Evolutionary conservation across 2,113 vertebrate genomes (phyloP).

Genomic region (Verasper variegatus): DNA sequence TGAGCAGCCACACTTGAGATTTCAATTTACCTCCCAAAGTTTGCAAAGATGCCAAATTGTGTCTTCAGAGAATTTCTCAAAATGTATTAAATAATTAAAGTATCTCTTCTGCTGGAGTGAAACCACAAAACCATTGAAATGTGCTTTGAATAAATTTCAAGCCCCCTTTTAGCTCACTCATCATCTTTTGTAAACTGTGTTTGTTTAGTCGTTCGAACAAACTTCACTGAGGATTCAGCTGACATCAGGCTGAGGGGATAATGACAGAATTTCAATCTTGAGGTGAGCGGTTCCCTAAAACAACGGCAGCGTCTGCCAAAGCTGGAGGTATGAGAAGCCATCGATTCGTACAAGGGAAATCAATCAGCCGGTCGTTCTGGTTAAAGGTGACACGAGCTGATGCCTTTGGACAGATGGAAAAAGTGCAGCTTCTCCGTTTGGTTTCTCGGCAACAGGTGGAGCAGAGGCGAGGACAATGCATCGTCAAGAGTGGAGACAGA

Average conservation of each 20-base stretch:
- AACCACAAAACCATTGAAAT: neutral
- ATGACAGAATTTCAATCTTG: constrained; percentile 51
- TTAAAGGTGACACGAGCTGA: constrained; percentile 70
- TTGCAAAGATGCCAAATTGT: no score
- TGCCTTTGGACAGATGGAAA: constrained; percentile 39
- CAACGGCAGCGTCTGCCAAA: constrained; percentile 27
- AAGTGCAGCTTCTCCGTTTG: constrained; percentile 31
- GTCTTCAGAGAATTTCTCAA: no score
- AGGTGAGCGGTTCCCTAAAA: constrained; percentile 51
- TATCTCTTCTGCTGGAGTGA: no score
- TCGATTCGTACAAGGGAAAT: constrained; percentile 67
- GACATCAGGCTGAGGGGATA: constrained; percentile 2
- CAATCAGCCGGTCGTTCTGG: constrained; percentile 63
- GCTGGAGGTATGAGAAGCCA: constrained; percentile 54
- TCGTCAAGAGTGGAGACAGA: constrained; percentile 34
- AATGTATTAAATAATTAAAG: no score
- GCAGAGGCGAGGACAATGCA: constrained; percentile 3
- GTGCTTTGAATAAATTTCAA: neutral
- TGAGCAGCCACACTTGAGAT: neutral
- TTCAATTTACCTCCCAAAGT: neutral
- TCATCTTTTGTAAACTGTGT: neutral
- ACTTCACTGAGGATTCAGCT: constrained; percentile 2
- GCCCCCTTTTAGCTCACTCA: neutral
- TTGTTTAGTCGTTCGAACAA: neutral
- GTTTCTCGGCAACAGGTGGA: constrained; percentile 15